A percentile compares a stretch with the other conserved stretches of the same genome.
These are phyloP conservation scores for Enteromius treurensis DNA, from an alignment of 2,797 vertebrate species.

Conservation along the genomic window DNA sequence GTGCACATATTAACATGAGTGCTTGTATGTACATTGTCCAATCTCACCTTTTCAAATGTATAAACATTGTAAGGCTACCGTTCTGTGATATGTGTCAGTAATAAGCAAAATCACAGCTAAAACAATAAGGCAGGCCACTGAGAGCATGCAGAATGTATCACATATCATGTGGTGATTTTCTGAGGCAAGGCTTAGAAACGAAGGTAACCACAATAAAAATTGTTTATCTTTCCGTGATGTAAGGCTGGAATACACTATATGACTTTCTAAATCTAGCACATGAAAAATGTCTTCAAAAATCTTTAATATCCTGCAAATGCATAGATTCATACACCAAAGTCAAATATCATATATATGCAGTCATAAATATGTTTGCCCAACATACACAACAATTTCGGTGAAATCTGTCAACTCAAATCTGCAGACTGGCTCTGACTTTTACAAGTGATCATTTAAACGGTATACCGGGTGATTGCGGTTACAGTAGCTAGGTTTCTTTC, in stretches of 20 bases:
- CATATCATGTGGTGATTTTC: background rate
- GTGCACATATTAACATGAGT: background rate
- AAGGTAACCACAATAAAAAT: background rate
- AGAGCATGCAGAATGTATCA: background rate
- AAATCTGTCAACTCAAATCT: background rate
- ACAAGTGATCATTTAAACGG: background rate
- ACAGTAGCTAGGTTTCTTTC: background rate
- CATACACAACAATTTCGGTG: background rate
- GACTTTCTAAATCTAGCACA: background rate
- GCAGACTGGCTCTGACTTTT: background rate
- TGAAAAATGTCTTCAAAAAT: background rate
- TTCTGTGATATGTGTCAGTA: background rate
- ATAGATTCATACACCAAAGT: background rate
- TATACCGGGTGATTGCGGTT: background rate
- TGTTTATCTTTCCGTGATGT: background rate
- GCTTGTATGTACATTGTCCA: background rate
- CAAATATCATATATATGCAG: too few relatives aligned
- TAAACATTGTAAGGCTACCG: background rate
- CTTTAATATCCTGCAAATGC: background rate
- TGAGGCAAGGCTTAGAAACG: too few relatives aligned
- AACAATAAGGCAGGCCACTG: too few relatives aligned
- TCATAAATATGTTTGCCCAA: background rate
- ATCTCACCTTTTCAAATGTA: background rate
- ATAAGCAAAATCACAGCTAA: too few relatives aligned
- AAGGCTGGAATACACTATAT: background rate